Conservation (phyloP, 2,797 vertebrate genomes). For the Pangasius mekongensis region DNA sequence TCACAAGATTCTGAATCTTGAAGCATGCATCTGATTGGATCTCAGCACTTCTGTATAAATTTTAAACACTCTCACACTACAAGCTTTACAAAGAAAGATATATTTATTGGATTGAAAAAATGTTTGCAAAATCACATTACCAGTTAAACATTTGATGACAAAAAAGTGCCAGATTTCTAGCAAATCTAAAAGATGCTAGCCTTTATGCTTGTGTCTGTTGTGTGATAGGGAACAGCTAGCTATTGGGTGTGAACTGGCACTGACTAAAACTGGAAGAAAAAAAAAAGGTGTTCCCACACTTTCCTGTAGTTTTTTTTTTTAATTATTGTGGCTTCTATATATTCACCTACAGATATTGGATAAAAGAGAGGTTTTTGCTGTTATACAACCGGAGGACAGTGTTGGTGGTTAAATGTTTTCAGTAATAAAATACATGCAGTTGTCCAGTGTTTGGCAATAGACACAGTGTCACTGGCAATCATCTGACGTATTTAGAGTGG, state of each 20-base stretch:
- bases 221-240: not conserved
- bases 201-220: not conserved
- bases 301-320: not conserved
- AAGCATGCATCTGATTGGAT: not conserved
- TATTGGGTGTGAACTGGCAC: not conserved
- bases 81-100: not conserved
- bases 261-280: not conserved
- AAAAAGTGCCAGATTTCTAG: not conserved
- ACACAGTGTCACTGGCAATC: slow-evolving; percentile 19
- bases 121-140: not conserved
- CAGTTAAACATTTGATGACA: not conserved
- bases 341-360: not conserved
- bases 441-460: slow-evolving; percentile 22
- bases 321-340: not conserved
- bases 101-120: not conserved
- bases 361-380: not conserved
- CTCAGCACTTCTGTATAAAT: not conserved
- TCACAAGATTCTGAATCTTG: not conserved
- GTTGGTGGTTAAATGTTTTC: not conserved
- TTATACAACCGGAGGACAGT: not conserved
- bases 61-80: not conserved
- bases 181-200: not conserved
- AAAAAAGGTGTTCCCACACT: not conserved
- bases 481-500: slow-evolving; percentile 36
- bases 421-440: not conserved